Conservation (phyloP, 2,113 vertebrate species). For the Tilapia sparmanii region DNA sequence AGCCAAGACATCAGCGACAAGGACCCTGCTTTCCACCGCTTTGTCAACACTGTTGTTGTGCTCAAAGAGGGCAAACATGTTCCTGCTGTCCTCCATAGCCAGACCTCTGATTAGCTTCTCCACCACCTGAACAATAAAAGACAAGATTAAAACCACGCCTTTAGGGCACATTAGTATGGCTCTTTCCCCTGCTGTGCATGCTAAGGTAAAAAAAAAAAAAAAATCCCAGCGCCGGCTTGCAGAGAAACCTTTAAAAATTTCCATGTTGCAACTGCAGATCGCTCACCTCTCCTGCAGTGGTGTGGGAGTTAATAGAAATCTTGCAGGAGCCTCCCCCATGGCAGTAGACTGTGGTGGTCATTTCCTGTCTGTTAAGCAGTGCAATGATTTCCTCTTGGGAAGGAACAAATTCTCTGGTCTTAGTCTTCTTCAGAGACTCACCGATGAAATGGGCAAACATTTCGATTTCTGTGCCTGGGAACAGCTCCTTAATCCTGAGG, state of each 20-base stretch:
- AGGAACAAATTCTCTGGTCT: conserved; percentile 84
- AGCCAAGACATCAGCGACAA: conserved; percentile 91
- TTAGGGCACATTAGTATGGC: not conserved
- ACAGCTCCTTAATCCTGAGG: conserved; percentile 81
- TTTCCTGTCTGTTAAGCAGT: conserved; percentile 77
- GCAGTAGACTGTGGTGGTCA: conserved; percentile 84
- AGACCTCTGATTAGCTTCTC: conserved; percentile 96
- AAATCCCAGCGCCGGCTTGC: not conserved
- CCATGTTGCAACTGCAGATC: not conserved
- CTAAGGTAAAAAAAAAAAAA: not conserved
- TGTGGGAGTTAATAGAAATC: conserved; percentile 91
- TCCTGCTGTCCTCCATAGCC: conserved; percentile 97
- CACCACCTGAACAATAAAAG: conserved; percentile 79
- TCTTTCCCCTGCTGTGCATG: not conserved
- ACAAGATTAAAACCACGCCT: not conserved
- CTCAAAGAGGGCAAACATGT: conserved; percentile 98
- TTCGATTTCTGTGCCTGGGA: conserved; percentile 83
- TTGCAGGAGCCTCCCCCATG: conserved; percentile 91
- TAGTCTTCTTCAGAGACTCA: conserved; percentile 88
- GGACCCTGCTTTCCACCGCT: conserved; percentile 92
- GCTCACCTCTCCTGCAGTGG: conserved; percentile 69
- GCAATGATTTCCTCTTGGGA: conserved; percentile 89
- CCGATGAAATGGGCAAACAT: conserved; percentile 81
- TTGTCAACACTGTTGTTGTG: conserved; percentile 85
- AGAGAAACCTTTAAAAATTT: not conserved